Percentiles rank a stretch among this genome's conserved stretches.
phyloP scores from a whole-genome alignment of 53 echinoderm and acorn worm species.

The Holothuria leucospilota region DNA sequence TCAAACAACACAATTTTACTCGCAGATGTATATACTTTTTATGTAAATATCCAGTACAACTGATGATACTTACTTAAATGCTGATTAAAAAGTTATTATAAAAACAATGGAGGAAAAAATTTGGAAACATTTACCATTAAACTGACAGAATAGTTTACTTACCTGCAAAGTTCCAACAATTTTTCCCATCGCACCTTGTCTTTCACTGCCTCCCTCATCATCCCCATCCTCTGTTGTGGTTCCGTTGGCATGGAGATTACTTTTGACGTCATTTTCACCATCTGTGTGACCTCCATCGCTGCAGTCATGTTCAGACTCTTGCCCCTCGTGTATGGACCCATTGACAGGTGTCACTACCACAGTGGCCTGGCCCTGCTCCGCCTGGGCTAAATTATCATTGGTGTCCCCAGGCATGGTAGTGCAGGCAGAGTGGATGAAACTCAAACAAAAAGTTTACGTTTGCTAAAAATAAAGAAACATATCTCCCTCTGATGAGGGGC shows the following conservation, averaged over 20 bases:
- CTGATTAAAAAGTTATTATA: too few species aligned
- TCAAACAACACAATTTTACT: too few species aligned
- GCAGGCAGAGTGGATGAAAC: too few species aligned
- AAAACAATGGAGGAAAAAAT: too few species aligned
- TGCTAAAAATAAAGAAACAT: too few species aligned
- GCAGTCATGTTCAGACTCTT: conserved; percentile 30
- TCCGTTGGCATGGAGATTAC: conserved; percentile 56
- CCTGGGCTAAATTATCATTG: background rate
- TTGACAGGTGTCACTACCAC: conserved; percentile 33
- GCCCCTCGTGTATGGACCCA: conserved; percentile 42
- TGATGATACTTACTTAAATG: too few species aligned
- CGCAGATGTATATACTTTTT: too few species aligned
- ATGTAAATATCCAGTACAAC: too few species aligned
- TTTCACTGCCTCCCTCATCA: conserved; percentile 17
- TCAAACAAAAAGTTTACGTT: too few species aligned
- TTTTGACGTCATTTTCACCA: conserved; percentile 40
- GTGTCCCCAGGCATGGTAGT: conserved; percentile 6
- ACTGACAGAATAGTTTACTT: background rate
- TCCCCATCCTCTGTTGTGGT: conserved; percentile 28
- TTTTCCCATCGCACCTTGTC: conserved; percentile 71
- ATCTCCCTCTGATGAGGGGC: too few species aligned
- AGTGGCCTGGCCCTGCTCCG: conserved; percentile 30
- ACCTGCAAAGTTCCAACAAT: conserved; percentile 86
- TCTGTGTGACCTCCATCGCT: conserved; percentile 22
- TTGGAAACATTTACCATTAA: too few species aligned